Evolutionary conservation across 2,888 invertebrate genomes (phyloP).

Genomic region (Drosophila peninsularis): DNA sequence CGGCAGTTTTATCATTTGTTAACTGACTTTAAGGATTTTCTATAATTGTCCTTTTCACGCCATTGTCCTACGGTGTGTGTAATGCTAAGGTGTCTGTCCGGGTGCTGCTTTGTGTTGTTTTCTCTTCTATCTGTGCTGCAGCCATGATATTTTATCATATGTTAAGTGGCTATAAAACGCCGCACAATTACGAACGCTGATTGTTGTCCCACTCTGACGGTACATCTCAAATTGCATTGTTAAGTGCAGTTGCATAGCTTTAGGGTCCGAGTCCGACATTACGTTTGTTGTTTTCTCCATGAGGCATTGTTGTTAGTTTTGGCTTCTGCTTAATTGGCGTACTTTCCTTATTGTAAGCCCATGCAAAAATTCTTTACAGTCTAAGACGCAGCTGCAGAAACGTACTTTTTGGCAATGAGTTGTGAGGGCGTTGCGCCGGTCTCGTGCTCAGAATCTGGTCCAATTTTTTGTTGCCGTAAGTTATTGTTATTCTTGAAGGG

Average conservation of each 20-base stretch:
- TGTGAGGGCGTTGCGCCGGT: slow-evolving; percentile 61
- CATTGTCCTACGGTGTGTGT: slow-evolving; percentile 51
- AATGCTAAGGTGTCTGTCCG: slow-evolving; percentile 59
- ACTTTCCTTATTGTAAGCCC: slow-evolving; percentile 34
- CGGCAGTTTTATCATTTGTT: slow-evolving; percentile 72
- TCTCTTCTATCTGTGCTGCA: slow-evolving; percentile 29
- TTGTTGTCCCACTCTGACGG: slow-evolving; percentile 65
- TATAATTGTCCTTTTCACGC: slow-evolving; percentile 75
- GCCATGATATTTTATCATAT: slow-evolving; percentile 75
- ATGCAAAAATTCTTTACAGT: slow-evolving; percentile 35
- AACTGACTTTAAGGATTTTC: slow-evolving; percentile 75
- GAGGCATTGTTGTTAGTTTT: slow-evolving; percentile 48
- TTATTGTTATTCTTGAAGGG: slow-evolving; percentile 27
- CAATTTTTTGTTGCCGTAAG: slow-evolving; percentile 26
- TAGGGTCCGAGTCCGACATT: slow-evolving; percentile 26
- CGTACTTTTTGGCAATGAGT: slow-evolving; percentile 4
- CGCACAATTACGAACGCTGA: slow-evolving; percentile 68
- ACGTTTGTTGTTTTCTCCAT: slow-evolving; percentile 52
- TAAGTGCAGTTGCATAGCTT: slow-evolving; percentile 40
- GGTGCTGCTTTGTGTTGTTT: slow-evolving; percentile 34
- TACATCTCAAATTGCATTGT: slow-evolving; percentile 45
- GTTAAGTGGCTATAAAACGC: slow-evolving; percentile 83
- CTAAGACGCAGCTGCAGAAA: slow-evolving; percentile 25
- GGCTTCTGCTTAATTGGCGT: slow-evolving; percentile 78
- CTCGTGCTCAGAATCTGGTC: slow-evolving; percentile 58